These are phyloP conservation scores for Penaeus vannamei DNA, from an alignment of 1,140 invertebrate genomes.

Conservation along the genomic window DNA sequence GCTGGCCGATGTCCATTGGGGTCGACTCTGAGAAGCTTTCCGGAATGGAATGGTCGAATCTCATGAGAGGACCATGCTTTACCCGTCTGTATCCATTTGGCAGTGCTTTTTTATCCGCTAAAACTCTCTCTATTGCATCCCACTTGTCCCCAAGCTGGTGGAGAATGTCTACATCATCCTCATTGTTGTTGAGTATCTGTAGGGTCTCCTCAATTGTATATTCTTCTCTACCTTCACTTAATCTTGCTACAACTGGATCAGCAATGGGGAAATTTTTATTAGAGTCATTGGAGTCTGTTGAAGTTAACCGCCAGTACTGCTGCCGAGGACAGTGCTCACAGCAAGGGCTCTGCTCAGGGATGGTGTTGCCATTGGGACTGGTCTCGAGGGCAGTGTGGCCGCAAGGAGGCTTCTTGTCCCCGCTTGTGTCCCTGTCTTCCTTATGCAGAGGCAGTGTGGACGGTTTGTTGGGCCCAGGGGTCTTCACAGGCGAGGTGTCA, in stretches of 20 bases:
- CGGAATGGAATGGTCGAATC: conserved; percentile 48
- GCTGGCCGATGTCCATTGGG: conserved; percentile 54
- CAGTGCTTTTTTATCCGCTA: conserved; percentile 55
- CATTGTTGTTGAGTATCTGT: conserved; percentile 61
- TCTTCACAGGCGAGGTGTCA: conserved; percentile 67
- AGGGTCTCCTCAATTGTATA: conserved; percentile 59
- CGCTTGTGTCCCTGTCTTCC: conserved; percentile 40
- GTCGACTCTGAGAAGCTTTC: conserved; percentile 53
- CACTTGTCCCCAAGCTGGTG: conserved; percentile 61
- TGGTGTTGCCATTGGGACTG: conserved; percentile 65
- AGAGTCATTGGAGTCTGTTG: conserved; percentile 64
- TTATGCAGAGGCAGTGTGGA: conserved; percentile 41
- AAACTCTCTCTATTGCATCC: conserved; percentile 59
- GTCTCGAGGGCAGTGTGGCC: conserved; percentile 52
- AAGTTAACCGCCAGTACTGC: conserved; percentile 56
- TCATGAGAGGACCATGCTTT: conserved; percentile 49
- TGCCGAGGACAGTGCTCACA: conserved; percentile 62
- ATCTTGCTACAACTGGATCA: conserved; percentile 30
- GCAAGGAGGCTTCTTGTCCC: conserved; percentile 38
- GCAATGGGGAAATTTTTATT: conserved; percentile 62
- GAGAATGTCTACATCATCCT: conserved; percentile 63
- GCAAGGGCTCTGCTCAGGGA: conserved; percentile 57
- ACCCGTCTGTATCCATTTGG: conserved; percentile 58
- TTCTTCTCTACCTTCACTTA: conserved; percentile 38
- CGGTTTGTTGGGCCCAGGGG: conserved; percentile 52